Conservation (phyloP, 2,888 invertebrate species). For the Rhopalosiphum nymphaeae region DNA sequence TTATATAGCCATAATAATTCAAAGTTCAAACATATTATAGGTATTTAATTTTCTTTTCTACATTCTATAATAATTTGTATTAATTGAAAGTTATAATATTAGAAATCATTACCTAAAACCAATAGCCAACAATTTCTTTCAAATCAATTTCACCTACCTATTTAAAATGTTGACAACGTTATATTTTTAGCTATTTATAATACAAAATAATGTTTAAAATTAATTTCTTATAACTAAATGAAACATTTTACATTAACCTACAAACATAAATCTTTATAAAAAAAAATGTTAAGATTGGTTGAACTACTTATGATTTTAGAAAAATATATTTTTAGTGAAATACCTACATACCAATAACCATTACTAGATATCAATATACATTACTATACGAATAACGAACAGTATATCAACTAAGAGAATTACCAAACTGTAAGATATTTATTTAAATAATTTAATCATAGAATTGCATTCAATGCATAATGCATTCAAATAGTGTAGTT, state of each 20-base stretch:
- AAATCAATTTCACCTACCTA: constrained; percentile 41
- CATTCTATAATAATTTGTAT: not conserved
- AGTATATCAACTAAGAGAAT: not conserved
- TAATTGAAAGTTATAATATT: not conserved
- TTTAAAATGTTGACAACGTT: not conserved
- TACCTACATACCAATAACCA: not conserved
- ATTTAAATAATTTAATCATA: not conserved
- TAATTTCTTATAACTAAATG: not conserved
- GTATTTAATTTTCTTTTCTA: not conserved
- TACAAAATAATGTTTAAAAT: not conserved
- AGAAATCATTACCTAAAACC: not conserved
- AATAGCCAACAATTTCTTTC: not conserved
- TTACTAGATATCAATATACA: not conserved
- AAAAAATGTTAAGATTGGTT: not conserved
- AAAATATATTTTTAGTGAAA: not conserved
- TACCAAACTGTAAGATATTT: not conserved
- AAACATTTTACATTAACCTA: not conserved
- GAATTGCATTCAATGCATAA: too few species aligned
- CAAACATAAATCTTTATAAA: not conserved
- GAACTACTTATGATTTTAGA: not conserved
- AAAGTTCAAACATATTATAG: not conserved
- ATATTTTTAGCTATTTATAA: not conserved
- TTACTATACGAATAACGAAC: not conserved
- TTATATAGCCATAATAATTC: too few species aligned
- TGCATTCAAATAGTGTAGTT: not conserved